Conservation (phyloP, 2,797 vertebrate genomes). For the Dermochelys coriacea region DNA sequence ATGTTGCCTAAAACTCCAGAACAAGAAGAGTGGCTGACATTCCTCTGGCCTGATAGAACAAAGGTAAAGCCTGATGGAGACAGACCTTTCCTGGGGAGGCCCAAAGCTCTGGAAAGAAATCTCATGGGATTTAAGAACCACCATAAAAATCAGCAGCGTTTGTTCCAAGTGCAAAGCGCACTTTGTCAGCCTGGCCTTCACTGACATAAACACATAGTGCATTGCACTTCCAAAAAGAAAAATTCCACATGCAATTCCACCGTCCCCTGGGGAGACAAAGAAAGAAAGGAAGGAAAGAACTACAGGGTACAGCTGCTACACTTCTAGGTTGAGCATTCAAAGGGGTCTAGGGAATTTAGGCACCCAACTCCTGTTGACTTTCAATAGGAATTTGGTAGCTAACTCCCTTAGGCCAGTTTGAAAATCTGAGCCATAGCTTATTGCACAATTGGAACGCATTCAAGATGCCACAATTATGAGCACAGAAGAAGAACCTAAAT, state of each 20-base stretch:
- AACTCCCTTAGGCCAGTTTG: not conserved
- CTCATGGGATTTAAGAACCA: not conserved
- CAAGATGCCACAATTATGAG: not conserved
- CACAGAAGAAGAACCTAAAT: not conserved
- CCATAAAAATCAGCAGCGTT: not conserved
- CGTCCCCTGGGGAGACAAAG: not conserved
- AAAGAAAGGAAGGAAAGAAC: not conserved
- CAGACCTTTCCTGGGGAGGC: not conserved
- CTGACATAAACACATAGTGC: not conserved
- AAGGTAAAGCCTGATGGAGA: not conserved
- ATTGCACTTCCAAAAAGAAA: not conserved
- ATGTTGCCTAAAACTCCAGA: not conserved
- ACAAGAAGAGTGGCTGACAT: not conserved
- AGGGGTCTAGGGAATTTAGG: fast-evolving
- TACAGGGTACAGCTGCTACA: fast-evolving
- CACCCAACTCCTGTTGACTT: not conserved
- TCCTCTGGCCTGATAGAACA: not conserved
- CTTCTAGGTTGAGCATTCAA: not conserved
- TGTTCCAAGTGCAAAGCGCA: not conserved
- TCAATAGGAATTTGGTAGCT: not conserved
- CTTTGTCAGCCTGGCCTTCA: fast-evolving
- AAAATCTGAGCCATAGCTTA: not conserved
- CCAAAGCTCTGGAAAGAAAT: not conserved
- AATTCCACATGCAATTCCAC: not conserved
- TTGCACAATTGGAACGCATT: not conserved